These are phyloP conservation scores for Clangula hyemalis DNA, from an alignment of 2,797 vertebrate species.

Conservation along the genomic window DNA sequence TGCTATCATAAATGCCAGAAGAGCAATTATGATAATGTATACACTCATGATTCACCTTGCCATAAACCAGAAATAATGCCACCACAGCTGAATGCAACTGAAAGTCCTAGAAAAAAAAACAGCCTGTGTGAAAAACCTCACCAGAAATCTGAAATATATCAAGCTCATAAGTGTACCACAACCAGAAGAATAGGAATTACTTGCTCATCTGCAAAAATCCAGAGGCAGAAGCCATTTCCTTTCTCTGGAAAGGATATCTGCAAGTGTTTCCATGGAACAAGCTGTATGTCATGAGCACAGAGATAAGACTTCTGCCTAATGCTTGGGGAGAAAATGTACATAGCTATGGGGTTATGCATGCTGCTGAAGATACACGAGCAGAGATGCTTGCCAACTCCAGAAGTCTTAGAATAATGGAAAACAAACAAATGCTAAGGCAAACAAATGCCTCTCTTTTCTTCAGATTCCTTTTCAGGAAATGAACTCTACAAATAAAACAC, in stretches of 20 bases:
- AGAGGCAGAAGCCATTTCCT: slow-evolving; percentile 41
- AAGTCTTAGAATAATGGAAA: background rate
- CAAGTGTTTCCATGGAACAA: slow-evolving; percentile 30
- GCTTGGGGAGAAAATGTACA: background rate
- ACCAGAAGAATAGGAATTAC: background rate
- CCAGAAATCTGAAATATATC: background rate
- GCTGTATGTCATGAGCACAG: slow-evolving; percentile 5
- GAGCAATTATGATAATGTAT: background rate
- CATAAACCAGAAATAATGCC: background rate
- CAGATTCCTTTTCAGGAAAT: slow-evolving; percentile 27
- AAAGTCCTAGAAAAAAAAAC: background rate
- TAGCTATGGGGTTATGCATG: background rate
- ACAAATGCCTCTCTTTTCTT: slow-evolving; percentile 3
- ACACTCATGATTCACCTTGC: background rate
- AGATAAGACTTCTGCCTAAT: slow-evolving; percentile 30
- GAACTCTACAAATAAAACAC: slow-evolving; percentile 33
- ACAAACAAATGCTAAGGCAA: slow-evolving; percentile 1
- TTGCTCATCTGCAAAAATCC: background rate
- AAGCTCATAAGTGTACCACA: background rate
- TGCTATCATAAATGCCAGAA: background rate
- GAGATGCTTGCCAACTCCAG: background rate
- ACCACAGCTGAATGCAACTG: background rate
- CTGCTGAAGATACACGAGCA: background rate
- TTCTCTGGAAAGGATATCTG: slow-evolving; percentile 27
- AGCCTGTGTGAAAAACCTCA: background rate